Base-by-base conservation (phyloP, 2,888 invertebrate species). In the Andrena chrysosceles region DNA sequence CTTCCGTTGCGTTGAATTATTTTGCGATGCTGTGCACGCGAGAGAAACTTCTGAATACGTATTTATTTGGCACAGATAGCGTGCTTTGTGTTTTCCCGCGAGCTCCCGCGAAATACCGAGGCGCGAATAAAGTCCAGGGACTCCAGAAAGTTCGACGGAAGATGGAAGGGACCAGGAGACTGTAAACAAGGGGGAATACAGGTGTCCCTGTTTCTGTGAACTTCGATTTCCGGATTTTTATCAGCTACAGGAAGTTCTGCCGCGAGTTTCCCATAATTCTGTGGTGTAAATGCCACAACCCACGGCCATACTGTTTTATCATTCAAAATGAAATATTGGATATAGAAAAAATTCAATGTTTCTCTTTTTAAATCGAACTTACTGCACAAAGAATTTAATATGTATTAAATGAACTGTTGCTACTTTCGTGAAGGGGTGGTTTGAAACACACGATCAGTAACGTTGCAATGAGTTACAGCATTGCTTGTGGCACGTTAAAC, bases 171-270 rank as follows among this genome's bases (percentile, higher is more conserved):
- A 67, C 67, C 29, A 56, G 26, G 16, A 16, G 23, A 35, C 66
- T 60, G 72, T 63, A 69, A 82, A 80, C 72, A 71, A 60, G 29
- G 62, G 63, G 62, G 63, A 84, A 67, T 80, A 80, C 85, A 79
- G 74, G 74, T 87, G 78, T 74, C 68, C 72, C n/a, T 29, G 62
- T 74, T 64, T 56, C 59, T 33, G 31, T 31, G 77, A 70, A 35
- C 67, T 77, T 77, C 80, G 69, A 77, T 69, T 85, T 79, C 71
- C 72, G 52, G 63, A 85, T 68, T 52, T 49, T 81, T 74, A 60
- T 59, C 77, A 31, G 35, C 29, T 69, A 66, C 29, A 60, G 67
- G 64, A 83, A 83, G 56, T 84, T 89, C 85, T 75, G 72, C 71
- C 59, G 72, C 63, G 85, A 83, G 82, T 85, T 76, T 75, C 75